Evolutionary conservation across 2,797 vertebrate genomes (phyloP), one percentile per base, ranked within the genome.

Genomic region (Geotria australis): DNA sequence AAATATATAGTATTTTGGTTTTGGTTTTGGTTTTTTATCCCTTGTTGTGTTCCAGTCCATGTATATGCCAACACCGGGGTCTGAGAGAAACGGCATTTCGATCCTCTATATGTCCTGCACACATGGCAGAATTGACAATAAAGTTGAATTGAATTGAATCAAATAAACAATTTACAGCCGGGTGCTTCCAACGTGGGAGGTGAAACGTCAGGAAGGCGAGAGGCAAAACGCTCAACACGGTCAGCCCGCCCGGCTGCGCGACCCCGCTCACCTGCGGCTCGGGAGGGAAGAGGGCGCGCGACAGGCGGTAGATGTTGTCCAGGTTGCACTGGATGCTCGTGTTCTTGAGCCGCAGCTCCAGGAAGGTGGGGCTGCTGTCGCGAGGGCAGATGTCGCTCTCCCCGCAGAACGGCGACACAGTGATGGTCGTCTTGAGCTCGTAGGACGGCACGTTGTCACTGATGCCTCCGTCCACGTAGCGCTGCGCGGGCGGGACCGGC

Each of bases 361-460:
- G 73, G 59, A 88, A 79, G 68, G 73, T 83, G 56, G 66, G 78
- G 62, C 81, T 83, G 51, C 68, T 74, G 60, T 77, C 76, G 3
- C 72, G 75, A 8, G 86, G 86, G 51, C 88, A 85, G 71, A 96
- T 88, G 69, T 94, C 88, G 1, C 70, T 74, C 65, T 94, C 85
- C 8, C 85, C 88, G 1, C 77, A 79, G 3, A 84, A 94, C 2
- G 88, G 85, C 0, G 80, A 88, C 63, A 96, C 67, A 0, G 76
- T 81, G 71, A 96, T 83, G 62, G 86, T 93, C 61, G 78, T 80
- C 62, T 75, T 84, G 61, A 71, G 61, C 48, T 81, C 78, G 0
- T 72, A 69, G 61, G 71, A 72, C 1, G 88, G 85, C 2, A 82
- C 12, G 58, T 77, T 83, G 67, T 93, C 69, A 10, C 73, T 88